A percentile compares a stretch with the other conserved stretches of the same genome.
phyloP scores from a whole-genome alignment of 2,888 invertebrate species.

The Gymnoscelis rufifasciata region DNA sequence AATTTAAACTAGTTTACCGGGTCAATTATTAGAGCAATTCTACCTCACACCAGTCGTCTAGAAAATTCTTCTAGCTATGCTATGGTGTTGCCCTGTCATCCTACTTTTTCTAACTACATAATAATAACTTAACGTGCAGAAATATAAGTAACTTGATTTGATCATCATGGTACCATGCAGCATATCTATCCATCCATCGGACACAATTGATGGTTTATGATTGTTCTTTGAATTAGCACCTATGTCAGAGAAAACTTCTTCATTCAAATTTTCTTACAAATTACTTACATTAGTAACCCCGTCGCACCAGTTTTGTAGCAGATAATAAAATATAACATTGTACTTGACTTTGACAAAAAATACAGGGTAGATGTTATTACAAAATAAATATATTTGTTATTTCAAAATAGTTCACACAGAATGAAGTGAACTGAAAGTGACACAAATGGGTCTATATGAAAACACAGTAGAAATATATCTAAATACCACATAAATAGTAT shows the following conservation, averaged over 20 bases:
- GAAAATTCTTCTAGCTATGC: constrained; percentile 10
- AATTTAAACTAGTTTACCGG: constrained; percentile 1
- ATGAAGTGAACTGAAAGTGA: too few relatives aligned
- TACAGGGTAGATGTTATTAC: background rate
- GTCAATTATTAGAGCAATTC: constrained; percentile 9
- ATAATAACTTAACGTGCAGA: constrained; percentile 56
- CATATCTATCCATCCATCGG: constrained; percentile 60
- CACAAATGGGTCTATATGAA: too few relatives aligned
- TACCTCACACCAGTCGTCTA: constrained; percentile 14
- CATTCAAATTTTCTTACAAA: constrained; percentile 61
- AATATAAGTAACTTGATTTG: constrained; percentile 40
- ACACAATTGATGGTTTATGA: constrained; percentile 58
- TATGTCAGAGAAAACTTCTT: constrained; percentile 51
- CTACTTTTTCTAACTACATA: constrained; percentile 46
- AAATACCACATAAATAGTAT: too few relatives aligned
- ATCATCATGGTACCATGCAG: constrained; percentile 64
- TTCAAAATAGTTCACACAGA: too few relatives aligned
- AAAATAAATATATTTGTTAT: too few relatives aligned
- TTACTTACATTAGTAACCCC: constrained; percentile 72
- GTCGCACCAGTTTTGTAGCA: constrained; percentile 68
- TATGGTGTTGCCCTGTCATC: constrained; percentile 9
- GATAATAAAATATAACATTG: constrained; percentile 54
- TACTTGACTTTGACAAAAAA: constrained; percentile 24
- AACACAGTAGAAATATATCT: too few relatives aligned
- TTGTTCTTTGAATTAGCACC: constrained; percentile 48